A percentile compares a stretch with the other conserved stretches of the same genome.
phyloP scores from a whole-genome alignment of 2,888 invertebrate genomes.

The Psococerastis gibbosa region DNA sequence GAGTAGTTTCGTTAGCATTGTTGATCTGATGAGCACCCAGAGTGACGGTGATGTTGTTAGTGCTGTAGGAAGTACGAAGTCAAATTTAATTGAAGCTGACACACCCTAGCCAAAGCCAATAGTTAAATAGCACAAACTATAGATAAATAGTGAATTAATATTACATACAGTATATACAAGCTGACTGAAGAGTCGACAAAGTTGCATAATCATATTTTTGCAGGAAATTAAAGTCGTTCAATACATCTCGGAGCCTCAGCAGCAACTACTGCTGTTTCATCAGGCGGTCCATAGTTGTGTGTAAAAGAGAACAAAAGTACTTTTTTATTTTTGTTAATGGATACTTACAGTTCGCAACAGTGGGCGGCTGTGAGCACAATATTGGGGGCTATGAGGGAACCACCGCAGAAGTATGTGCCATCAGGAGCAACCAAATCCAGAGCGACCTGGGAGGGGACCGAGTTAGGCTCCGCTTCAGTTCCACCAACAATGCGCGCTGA shows the following conservation, averaged over 20 bases:
- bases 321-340: too few species aligned
- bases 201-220: neutral
- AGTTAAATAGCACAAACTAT: too few species aligned
- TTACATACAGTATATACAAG: too few species aligned
- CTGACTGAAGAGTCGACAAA: neutral
- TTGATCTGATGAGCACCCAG: constrained; percentile 17
- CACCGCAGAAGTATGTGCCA: constrained; percentile 17
- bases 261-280: too few species aligned
- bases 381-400: constrained; percentile 16
- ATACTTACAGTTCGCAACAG: constrained; percentile 17
- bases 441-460: constrained; percentile 17
- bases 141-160: too few species aligned
- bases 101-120: too few species aligned
- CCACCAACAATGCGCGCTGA: constrained; percentile 15
- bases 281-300: too few species aligned
- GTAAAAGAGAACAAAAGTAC: too few species aligned
- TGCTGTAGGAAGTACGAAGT: constrained; percentile 12
- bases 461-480: constrained; percentile 14
- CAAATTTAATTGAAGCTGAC: too few species aligned
- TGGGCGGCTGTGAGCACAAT: constrained; percentile 18
- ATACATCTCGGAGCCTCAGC: too few species aligned
- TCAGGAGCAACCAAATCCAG: constrained; percentile 13
- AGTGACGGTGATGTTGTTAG: constrained; percentile 14
- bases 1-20: constrained; percentile 13
- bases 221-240: too few species aligned